Conservation (phyloP, 2,113 vertebrate species). For the Calyptommatus sinebrachiatus region DNA sequence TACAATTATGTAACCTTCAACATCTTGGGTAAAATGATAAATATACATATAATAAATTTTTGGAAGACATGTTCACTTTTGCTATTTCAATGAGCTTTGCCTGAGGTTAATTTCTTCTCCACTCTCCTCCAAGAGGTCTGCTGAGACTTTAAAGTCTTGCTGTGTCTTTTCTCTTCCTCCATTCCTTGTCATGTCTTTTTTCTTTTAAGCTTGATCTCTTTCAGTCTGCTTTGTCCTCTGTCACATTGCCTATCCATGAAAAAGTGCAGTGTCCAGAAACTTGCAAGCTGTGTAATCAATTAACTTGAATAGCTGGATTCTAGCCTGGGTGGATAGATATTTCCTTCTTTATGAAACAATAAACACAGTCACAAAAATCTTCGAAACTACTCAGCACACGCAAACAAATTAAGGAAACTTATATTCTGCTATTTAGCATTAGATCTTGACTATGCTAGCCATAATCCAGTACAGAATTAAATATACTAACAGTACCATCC, state of each 20-base stretch:
- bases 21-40: neutral
- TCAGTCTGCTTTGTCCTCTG: neutral
- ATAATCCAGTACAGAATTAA: neutral
- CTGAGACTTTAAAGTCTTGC: neutral
- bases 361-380: neutral
- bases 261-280: neutral
- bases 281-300: conserved; percentile 28
- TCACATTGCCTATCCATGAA: conserved; percentile 7
- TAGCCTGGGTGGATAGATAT: neutral
- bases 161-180: neutral
- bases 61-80: neutral
- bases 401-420: neutral
- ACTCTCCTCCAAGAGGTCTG: neutral
- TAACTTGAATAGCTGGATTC: conserved; percentile 5
- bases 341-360: neutral
- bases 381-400: neutral
- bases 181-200: neutral
- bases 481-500: neutral
- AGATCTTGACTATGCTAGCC: no score
- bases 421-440: neutral
- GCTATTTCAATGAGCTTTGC: neutral
- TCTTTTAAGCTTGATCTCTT: conserved; percentile 9
- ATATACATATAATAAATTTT: neutral
- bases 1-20: neutral
- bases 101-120: neutral